Percentiles rank a stretch among this genome's conserved stretches.
phyloP scores from a whole-genome alignment of 2,888 invertebrate species.

The Hetaerina titia region DNA sequence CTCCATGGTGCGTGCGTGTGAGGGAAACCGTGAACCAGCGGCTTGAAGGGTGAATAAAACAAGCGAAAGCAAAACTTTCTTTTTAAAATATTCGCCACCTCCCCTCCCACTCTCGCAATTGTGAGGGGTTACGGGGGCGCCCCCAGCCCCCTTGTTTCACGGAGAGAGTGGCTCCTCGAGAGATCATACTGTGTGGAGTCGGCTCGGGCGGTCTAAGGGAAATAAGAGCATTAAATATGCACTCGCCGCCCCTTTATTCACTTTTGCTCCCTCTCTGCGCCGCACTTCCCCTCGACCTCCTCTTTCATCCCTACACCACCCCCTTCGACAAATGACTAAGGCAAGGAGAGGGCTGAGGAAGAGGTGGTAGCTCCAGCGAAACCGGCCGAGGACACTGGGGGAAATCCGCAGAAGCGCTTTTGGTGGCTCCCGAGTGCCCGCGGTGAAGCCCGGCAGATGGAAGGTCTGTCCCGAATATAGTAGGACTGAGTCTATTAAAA shows the following conservation, averaged over 20 bases:
- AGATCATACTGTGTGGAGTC: background rate
- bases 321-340: too few species aligned
- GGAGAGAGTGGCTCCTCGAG: background rate
- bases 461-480: too few species aligned
- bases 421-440: too few species aligned
- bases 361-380: background rate
- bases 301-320: background rate
- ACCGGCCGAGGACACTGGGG: background rate
- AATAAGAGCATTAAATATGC: conserved; percentile 37
- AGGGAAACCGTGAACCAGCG: background rate
- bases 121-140: background rate
- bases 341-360: too few species aligned
- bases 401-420: too few species aligned
- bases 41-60: background rate
- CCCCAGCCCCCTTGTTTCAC: background rate
- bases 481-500: too few species aligned
- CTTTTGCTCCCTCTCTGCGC: background rate
- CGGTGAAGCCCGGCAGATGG: too few species aligned
- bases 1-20: background rate
- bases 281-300: background rate
- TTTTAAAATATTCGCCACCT: conserved; percentile 35
- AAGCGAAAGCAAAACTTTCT: background rate
- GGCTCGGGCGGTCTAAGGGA: background rate
- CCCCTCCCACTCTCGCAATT: background rate
- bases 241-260: background rate